Evolutionary conservation across 1,140 invertebrate genomes (phyloP).

Genomic region (Drosophila lowei): DNA sequence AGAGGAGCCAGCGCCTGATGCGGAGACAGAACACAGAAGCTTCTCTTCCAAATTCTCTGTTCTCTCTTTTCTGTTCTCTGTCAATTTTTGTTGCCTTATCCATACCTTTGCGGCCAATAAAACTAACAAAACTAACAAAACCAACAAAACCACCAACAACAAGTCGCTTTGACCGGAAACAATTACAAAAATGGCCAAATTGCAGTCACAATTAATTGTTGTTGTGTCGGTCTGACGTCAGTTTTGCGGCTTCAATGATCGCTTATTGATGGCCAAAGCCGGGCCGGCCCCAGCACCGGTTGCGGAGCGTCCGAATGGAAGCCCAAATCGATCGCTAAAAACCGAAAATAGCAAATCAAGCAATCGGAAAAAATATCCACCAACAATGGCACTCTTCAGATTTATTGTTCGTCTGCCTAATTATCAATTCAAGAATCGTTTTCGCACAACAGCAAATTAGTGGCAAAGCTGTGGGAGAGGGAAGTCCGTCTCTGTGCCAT

Average conservation of each 20-base stretch:
- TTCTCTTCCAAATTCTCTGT: neutral
- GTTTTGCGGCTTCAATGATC: no score
- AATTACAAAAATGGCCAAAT: conserved; percentile 78
- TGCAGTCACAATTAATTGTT: conserved; percentile 66
- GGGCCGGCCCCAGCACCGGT: neutral
- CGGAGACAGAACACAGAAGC: neutral
- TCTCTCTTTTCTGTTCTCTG: neutral
- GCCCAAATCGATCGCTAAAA: conserved; percentile 36
- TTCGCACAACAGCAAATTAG: conserved; percentile 38
- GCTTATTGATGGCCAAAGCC: conserved; percentile 19
- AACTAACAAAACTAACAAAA: neutral
- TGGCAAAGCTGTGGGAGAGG: conserved; percentile 6
- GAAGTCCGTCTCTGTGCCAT: conserved; percentile 1
- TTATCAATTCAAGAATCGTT: conserved; percentile 75
- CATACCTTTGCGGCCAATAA: conserved; percentile 9
- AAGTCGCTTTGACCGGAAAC: conserved; percentile 54
- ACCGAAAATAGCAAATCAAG: conserved; percentile 43
- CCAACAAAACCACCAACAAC: conserved; percentile 27
- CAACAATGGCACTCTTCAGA: conserved; percentile 35
- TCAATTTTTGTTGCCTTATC: neutral
- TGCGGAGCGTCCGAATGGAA: conserved; percentile 1
- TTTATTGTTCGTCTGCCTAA: conserved; percentile 62
- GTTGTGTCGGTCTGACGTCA: conserved; percentile 64
- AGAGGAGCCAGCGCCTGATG: conserved; percentile 22
- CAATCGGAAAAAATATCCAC: conserved; percentile 19